Percentiles rank a stretch among this genome's conserved stretches.
These are phyloP conservation scores for Luidia sarsii DNA, from an alignment of 53 echinoderm and acorn worm species.

Conservation along the genomic window DNA sequence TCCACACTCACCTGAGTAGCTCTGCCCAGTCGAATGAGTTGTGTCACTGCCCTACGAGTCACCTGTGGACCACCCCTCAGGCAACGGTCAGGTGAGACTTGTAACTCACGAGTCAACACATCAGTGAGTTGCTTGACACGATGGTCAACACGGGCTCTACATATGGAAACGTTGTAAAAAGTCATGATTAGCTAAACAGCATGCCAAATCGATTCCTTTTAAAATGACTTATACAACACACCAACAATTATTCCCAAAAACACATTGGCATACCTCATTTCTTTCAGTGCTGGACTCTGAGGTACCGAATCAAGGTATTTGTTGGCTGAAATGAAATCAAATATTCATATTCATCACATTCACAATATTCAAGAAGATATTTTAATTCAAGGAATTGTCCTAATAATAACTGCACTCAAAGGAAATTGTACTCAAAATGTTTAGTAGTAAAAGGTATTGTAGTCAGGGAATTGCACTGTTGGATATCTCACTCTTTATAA, in stretches of 20 bases:
- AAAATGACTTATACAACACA: too few relatives aligned
- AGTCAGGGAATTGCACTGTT: too few relatives aligned
- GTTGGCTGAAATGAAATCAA: conserved; percentile 76
- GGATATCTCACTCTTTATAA: conserved; percentile 84
- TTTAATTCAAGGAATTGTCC: not conserved
- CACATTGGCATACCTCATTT: conserved; percentile 73
- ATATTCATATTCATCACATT: too few relatives aligned
- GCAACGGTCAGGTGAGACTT: conserved; percentile 90
- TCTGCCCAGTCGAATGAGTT: conserved; percentile 92
- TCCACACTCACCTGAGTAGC: conserved; percentile 79
- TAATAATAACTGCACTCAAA: not conserved
- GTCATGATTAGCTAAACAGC: too few relatives aligned
- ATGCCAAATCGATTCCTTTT: too few relatives aligned
- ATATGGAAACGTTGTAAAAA: not conserved
- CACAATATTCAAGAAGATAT: too few relatives aligned
- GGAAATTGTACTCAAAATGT: not conserved
- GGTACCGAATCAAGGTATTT: conserved; percentile 80
- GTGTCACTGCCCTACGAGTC: conserved; percentile 89
- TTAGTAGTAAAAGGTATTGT: too few relatives aligned
- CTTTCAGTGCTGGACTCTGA: conserved; percentile 84
- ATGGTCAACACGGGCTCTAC: conserved; percentile 88
- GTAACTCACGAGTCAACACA: conserved; percentile 88
- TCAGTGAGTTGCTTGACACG: conserved; percentile 92
- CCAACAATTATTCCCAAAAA: not conserved
- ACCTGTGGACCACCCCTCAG: conserved; percentile 93